A percentile compares a stretch with the other conserved stretches of the same genome.
Conservation (phyloP, 2,113 vertebrate species). For the Cardinalis cardinalis region DNA sequence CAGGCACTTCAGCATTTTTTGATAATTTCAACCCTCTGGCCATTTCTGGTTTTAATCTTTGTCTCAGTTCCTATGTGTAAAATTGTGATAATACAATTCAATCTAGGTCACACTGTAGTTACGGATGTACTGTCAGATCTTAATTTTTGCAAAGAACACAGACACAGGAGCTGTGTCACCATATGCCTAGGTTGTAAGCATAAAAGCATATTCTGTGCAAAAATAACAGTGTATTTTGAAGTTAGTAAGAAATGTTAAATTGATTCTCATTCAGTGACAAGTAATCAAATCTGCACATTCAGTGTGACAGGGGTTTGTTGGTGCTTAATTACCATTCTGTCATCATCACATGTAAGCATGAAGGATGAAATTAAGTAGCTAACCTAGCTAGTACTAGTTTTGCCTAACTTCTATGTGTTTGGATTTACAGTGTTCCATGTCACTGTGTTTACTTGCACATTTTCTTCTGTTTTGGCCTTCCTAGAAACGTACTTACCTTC, state of each 20-base stretch:
- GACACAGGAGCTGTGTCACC: neutral
- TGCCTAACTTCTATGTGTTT: neutral
- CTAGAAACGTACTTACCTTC: neutral
- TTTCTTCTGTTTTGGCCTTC: neutral
- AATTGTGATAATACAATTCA: neutral
- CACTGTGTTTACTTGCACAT: neutral
- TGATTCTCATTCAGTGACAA: neutral
- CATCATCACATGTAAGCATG: neutral
- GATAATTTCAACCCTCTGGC: neutral
- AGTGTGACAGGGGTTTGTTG: neutral
- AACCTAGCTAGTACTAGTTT: neutral
- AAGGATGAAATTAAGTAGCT: neutral
- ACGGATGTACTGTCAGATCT: neutral
- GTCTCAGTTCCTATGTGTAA: neutral
- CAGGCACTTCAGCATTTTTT: neutral
- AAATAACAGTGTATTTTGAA: neutral
- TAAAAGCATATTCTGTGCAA: neutral
- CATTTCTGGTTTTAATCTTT: neutral
- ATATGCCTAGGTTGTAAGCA: neutral
- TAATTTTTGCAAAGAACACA: neutral
- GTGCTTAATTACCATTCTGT: neutral
- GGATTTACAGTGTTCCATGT: neutral
- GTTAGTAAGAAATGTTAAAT: neutral
- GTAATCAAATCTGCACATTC: neutral
- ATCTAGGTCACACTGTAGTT: neutral